phyloP scores from a whole-genome alignment of 2,113 vertebrate species.

The Cynoglossus semilaevis region DNA sequence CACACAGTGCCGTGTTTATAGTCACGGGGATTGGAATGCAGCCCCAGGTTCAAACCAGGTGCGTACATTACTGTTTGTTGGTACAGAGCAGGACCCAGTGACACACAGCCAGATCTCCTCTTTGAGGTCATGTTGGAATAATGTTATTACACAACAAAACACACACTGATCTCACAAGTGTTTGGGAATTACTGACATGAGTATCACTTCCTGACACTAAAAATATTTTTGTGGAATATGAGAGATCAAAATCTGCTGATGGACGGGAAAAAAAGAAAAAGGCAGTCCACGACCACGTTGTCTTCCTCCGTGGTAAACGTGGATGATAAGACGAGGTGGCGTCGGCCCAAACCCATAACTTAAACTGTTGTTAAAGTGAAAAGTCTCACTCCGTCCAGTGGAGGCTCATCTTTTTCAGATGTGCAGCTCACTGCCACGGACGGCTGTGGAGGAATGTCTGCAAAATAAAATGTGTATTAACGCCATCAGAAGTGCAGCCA shows the following conservation, averaged over 20 bases:
- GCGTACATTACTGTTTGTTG: background rate
- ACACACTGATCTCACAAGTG: conserved; percentile 5
- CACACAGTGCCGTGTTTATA: background rate
- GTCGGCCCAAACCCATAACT: conserved; percentile 1
- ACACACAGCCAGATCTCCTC: conserved; percentile 13
- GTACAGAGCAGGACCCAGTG: too few relatives aligned
- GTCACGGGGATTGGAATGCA: conserved; percentile 1
- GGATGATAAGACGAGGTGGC: background rate
- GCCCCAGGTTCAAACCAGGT: conserved; percentile 3
- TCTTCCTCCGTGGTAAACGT: conserved; percentile 24
- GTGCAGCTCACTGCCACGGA: background rate
- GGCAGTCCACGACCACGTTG: background rate
- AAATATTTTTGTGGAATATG: conserved; percentile 60
- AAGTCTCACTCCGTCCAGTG: background rate
- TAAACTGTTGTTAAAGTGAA: background rate
- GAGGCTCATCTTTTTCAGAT: background rate
- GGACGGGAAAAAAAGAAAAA: background rate
- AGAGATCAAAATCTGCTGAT: conserved; percentile 15
- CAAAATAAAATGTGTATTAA: background rate
- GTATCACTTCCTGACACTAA: conserved; percentile 39
- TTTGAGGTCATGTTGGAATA: conserved; percentile 3
- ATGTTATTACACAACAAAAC: conserved; percentile 8
- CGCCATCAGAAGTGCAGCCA: background rate
- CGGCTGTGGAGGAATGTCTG: background rate
- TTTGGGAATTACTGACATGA: conserved; percentile 41